Evolutionary conservation across 2,113 vertebrate species (phyloP).

Genomic region (Columba livia): DNA sequence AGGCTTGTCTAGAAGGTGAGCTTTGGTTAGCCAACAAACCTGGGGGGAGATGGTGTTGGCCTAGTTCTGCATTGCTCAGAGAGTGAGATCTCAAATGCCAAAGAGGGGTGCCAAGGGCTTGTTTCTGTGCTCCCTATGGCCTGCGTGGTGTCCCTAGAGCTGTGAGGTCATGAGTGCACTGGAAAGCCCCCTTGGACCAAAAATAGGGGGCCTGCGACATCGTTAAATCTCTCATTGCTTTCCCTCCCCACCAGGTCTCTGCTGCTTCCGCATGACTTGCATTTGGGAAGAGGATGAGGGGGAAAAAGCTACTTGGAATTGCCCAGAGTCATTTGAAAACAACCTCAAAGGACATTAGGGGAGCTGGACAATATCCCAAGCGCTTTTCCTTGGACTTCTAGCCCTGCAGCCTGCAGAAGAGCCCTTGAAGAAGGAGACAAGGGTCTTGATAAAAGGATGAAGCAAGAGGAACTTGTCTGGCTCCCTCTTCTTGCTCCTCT

Average conservation of each 20-base stretch:
- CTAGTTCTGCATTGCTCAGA: neutral
- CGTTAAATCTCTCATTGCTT: neutral
- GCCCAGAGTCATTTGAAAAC: neutral
- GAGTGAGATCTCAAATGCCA: neutral
- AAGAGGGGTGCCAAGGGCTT: neutral
- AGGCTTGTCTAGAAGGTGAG: neutral
- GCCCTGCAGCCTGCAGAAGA: neutral
- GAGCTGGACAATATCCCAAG: neutral
- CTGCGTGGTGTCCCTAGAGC: neutral
- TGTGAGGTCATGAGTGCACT: neutral
- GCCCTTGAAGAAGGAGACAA: neutral
- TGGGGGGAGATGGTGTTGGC: neutral
- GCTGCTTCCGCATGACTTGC: neutral
- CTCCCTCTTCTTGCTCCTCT: neutral
- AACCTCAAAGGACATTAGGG: neutral
- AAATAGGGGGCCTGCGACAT: rapidly evolving
- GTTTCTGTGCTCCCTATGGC: neutral
- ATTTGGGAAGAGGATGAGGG: neutral
- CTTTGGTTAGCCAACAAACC: neutral
- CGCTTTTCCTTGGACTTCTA: neutral
- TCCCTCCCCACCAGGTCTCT: neutral
- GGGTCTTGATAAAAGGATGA: neutral
- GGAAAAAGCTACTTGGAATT: neutral
- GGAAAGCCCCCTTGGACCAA: neutral
- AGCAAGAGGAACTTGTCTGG: neutral